phyloP scores from a whole-genome alignment of 2,113 vertebrate genomes.

The Syngnathus floridae region DNA sequence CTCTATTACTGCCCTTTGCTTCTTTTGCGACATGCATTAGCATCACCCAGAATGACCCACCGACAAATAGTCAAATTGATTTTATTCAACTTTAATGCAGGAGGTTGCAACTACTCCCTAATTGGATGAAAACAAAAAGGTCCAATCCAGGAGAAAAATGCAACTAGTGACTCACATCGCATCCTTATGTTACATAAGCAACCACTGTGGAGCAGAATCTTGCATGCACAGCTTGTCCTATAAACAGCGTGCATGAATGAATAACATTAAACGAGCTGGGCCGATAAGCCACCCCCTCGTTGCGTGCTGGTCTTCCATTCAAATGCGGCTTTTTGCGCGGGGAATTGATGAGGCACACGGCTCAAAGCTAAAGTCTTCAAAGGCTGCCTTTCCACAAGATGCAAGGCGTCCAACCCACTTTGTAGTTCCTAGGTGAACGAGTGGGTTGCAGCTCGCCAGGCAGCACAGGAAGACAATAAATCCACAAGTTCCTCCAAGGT shows the following conservation, averaged over 20 bases:
- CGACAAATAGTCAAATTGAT: background rate
- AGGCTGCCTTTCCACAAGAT: slow-evolving; percentile 62
- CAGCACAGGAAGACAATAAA: slow-evolving; percentile 45
- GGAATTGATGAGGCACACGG: slow-evolving; percentile 65
- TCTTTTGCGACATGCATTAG: slow-evolving; percentile 11
- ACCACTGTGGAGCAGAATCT: slow-evolving; percentile 23
- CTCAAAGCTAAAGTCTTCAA: slow-evolving; percentile 66
- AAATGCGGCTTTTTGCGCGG: slow-evolving; percentile 58
- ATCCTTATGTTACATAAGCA: slow-evolving; percentile 51
- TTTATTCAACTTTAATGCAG: slow-evolving; percentile 11
- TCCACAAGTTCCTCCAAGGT: slow-evolving; percentile 50
- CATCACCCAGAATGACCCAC: slow-evolving; percentile 29
- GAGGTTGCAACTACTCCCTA: background rate
- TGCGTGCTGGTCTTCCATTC: slow-evolving; percentile 49
- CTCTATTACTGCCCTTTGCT: slow-evolving; percentile 11
- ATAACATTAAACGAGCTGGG: slow-evolving; percentile 51
- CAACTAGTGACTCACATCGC: slow-evolving; percentile 11
- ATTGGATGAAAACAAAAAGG: background rate
- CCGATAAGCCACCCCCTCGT: slow-evolving; percentile 44
- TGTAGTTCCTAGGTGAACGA: slow-evolving; percentile 52
- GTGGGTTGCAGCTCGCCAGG: slow-evolving; percentile 52
- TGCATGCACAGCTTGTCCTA: slow-evolving; percentile 27
- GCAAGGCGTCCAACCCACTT: slow-evolving; percentile 58
- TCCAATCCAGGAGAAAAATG: slow-evolving; percentile 13
- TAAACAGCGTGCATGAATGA: slow-evolving; percentile 55